A percentile compares a stretch with the other conserved stretches of the same genome.
These are phyloP conservation scores for Diplazon laetatorius DNA, from an alignment of 2,888 invertebrate species.

Conservation along the genomic window DNA sequence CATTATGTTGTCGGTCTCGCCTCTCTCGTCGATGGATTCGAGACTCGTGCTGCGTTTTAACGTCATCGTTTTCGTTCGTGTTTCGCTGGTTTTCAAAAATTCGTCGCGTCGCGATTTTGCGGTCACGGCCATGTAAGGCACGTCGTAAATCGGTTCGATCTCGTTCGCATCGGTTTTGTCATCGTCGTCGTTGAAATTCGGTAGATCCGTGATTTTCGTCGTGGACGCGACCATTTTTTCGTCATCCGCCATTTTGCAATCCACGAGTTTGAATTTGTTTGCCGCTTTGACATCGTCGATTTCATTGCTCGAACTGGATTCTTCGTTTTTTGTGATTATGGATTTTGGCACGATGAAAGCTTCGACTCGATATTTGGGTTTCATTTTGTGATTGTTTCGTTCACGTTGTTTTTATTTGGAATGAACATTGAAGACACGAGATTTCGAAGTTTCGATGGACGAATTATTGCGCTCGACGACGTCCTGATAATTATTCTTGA, in stretches of 20 bases:
- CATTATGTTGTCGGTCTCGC: conserved; percentile 72
- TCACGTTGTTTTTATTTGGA: not conserved
- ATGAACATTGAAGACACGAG: conserved; percentile 2
- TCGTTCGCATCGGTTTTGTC: no score
- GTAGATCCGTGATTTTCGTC: not conserved
- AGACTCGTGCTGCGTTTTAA: conserved; percentile 70
- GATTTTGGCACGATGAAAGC: conserved; percentile 74
- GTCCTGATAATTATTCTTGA: no score
- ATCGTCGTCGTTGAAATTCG: conserved; percentile 30
- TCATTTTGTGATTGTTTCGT: conserved; percentile 47
- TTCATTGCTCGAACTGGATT: conserved; percentile 58
- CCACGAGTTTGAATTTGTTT: conserved; percentile 67
- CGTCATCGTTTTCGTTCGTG: no score
- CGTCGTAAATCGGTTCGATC: conserved; percentile 69
- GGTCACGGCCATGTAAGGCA: conserved; percentile 48
- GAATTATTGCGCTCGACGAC: no score
- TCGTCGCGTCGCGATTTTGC: conserved; percentile 52
- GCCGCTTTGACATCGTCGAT: conserved; percentile 70
- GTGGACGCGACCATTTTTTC: no score
- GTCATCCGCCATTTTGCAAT: conserved; percentile 9
- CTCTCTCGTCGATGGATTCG: conserved; percentile 76
- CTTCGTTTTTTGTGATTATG: conserved; percentile 46
- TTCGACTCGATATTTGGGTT: conserved; percentile 72
- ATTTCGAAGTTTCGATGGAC: no score
- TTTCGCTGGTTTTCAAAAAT: conserved; percentile 48